Evolutionary conservation across 30 jellyfish, hydroid and myxozoan species (phyloP).

Genomic region (Chironex yamaguchii): DNA sequence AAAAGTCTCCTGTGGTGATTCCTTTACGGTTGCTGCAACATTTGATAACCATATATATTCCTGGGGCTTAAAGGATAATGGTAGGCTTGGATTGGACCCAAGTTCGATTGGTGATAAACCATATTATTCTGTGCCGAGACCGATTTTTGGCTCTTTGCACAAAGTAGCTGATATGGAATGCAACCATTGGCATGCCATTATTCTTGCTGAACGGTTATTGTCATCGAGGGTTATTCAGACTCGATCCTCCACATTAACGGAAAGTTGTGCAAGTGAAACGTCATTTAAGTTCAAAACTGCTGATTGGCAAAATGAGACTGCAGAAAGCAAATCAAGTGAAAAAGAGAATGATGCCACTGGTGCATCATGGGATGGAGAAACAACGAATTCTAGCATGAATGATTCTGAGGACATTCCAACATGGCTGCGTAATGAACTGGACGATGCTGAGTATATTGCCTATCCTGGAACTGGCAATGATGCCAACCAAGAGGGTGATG

Average conservation of each 20-base stretch:
- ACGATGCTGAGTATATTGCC: conserved; percentile 77
- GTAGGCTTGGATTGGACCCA: conserved; percentile 85
- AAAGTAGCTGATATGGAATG: conserved; percentile 82
- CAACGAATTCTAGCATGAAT: not conserved
- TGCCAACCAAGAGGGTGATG: not conserved
- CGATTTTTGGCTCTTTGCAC: conserved; percentile 93
- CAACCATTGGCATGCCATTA: conserved; percentile 87
- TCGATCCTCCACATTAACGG: conserved; percentile 47
- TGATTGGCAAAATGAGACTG: not conserved
- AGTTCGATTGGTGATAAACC: conserved; percentile 65
- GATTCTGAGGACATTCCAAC: conserved; percentile 60
- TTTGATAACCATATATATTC: conserved; percentile 81
- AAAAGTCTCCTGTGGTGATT: conserved; percentile 90
- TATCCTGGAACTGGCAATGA: conserved; percentile 36
- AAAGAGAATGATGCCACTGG: not conserved
- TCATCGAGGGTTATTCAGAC: conserved; percentile 79
- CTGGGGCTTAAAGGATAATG: conserved; percentile 89
- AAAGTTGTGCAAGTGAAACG: not conserved
- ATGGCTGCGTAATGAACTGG: conserved; percentile 83
- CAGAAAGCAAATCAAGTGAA: not conserved
- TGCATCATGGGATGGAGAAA: not conserved
- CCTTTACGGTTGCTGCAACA: conserved; percentile 89
- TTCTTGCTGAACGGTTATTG: conserved; percentile 74
- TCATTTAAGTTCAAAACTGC: not conserved
- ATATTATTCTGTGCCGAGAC: conserved; percentile 78